Evolutionary conservation across 2,113 vertebrate genomes (phyloP), one percentile per base, ranked within the genome.

Genomic region (Etheostoma cragini): DNA sequence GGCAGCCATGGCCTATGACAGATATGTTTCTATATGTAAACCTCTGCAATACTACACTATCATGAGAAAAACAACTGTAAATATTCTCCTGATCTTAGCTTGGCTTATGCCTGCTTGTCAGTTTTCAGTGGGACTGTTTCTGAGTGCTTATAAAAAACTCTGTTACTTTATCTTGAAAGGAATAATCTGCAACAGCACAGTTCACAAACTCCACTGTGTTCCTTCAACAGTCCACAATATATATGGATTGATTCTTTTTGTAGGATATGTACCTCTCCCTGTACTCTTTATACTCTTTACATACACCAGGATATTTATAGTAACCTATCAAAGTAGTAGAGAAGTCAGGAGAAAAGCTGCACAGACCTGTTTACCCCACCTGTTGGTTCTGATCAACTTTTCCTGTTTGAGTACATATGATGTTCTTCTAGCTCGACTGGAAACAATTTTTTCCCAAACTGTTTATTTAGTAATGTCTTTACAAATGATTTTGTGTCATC

Each of bases 1-100:
- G 53, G 46, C 46, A 47, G 78, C 13, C 65, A 86, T 86, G 79
- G 57, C 84, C 14, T 86, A 81, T 64, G 84, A 86, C 61, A 75
- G 79, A 16, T 86, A 75, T 61, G 70, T 86, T 10, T 70, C 78
- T 17, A 81, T 85, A 50, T 80, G 61, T 26, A 69, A 69, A 22
- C 67, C 67, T 68, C 67, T 54, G 1, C 49, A 69, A 69, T 69
- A 69, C 16, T 19, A 33, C 54, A 42, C 33, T 14, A 65, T 82
- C 5, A 71, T 86, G 84, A 67, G 1, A 24, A 80, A 67, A 56
- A 33, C 0, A 1, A 77, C 42, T 0, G 56, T 87, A 0, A 53
- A 1, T 10, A 24, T 80, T 7, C 19, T 63, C 0, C 42, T 87
- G 22, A 0, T 17, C 21, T 26, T 80, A 8, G 38, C 80, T 35